Conservation (phyloP, 1,140 invertebrate genomes). For the Drosophila littoralis region DNA sequence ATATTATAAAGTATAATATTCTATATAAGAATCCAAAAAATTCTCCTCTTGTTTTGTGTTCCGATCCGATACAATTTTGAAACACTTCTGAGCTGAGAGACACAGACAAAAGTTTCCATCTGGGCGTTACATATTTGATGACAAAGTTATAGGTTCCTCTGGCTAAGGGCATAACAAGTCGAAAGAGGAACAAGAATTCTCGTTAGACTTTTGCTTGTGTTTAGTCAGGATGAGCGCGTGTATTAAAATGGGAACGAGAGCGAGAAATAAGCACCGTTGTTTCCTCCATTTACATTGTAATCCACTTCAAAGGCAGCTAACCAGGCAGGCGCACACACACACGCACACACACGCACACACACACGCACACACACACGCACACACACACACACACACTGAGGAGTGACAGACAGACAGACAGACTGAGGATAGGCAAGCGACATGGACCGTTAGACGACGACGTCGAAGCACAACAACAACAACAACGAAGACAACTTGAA, state of each 20-base stretch:
- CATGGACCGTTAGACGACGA: constrained; percentile 63
- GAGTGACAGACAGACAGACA: constrained; percentile 29
- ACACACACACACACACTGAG: constrained; percentile 5
- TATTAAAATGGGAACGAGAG: constrained; percentile 27
- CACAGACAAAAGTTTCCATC: not conserved
- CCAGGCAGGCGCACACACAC: constrained; percentile 33
- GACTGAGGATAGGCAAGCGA: constrained; percentile 45
- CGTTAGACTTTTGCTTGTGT: constrained; percentile 1
- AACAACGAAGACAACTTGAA: constrained; percentile 60
- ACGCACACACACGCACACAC: not conserved
- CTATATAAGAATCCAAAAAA: no score
- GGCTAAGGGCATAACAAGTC: not conserved
- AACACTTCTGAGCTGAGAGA: no score
- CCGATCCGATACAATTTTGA: not conserved
- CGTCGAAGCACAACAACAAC: constrained; percentile 30
- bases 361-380: constrained; percentile 16
- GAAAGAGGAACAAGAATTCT: constrained; percentile 6
- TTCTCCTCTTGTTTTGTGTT: no score
- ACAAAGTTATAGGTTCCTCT: not conserved
- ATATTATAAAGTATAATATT: no score
- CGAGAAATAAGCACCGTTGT: constrained; percentile 62
- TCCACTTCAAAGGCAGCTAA: constrained; percentile 75
- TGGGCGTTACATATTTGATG: not conserved
- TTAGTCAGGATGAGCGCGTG: constrained; percentile 29
- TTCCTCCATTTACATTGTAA: constrained; percentile 75